These are phyloP conservation scores for Chromoteleia sp. DNA, from an alignment of 2,888 invertebrate species.

Conservation along the genomic window DNA sequence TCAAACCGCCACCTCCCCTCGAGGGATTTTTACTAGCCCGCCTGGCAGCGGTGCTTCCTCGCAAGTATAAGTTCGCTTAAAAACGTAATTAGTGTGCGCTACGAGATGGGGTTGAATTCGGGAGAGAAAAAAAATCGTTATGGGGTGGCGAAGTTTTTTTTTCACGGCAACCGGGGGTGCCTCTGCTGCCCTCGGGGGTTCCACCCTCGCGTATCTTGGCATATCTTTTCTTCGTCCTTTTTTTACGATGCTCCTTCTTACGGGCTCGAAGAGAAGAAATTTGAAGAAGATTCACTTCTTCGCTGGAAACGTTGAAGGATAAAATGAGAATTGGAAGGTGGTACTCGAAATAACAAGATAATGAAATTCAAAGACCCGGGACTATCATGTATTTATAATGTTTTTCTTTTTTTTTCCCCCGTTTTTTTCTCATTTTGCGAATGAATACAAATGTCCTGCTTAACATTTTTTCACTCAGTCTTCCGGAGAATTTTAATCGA, in stretches of 20 bases:
- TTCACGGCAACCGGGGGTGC: constrained; percentile 73
- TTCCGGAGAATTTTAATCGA: constrained; percentile 12
- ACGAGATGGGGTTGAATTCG: constrained; percentile 79
- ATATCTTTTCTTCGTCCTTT: constrained; percentile 56
- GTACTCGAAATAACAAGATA: constrained; percentile 58
- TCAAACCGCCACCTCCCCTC: constrained; percentile 58
- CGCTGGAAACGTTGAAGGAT: constrained; percentile 55
- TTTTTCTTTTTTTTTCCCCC: no score
- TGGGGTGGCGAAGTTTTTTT: constrained; percentile 79
- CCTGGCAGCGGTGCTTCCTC: constrained; percentile 75
- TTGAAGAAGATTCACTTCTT: constrained; percentile 58
- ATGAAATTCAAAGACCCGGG: constrained; percentile 53
- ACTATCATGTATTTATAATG: constrained; percentile 60
- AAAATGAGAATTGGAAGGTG: constrained; percentile 56
- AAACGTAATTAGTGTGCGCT: constrained; percentile 83
- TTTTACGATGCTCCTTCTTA: constrained; percentile 29
- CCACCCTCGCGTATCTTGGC: constrained; percentile 73
- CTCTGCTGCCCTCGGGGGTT: constrained; percentile 73
- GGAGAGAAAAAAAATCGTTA: constrained; percentile 77
- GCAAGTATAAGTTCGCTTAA: constrained; percentile 83
- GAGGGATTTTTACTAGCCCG: constrained; percentile 55
- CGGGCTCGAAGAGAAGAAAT: constrained; percentile 52
- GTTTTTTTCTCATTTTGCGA: constrained; percentile 21
- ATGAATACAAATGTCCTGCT: constrained; percentile 45
- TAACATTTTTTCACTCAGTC: constrained; percentile 19